Evolutionary conservation across 2,888 invertebrate species (phyloP), one percentile per base, ranked within the genome.

Genomic region (Colletes collaris): DNA sequence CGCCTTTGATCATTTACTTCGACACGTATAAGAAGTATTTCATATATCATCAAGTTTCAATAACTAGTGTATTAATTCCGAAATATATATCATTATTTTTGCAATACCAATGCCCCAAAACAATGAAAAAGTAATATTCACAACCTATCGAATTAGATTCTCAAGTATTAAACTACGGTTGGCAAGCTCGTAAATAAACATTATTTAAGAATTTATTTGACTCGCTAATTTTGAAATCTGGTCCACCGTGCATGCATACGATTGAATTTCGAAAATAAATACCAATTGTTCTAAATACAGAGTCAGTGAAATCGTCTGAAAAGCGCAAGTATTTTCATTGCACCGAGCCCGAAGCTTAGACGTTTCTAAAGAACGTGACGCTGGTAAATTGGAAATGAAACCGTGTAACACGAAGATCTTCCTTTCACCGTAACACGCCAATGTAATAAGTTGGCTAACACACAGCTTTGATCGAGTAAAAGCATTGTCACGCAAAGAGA

Each of bases 371-470:
- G 27, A 64, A 71, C 44, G 50, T 55, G 67, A 79, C 44, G 71
- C 56, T 50, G 19, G 49, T 52, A 27, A 62, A 66, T 78, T 69
- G 65, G 40, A 46, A 56, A 40, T 27, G 73, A 63, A 64, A 58
- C 59, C 46, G 8, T n/a, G 56, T 49, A 55, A 73, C 59, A 49
- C 64, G 49, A 16, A 50, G 19, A 74, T 79, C 44, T 77, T 65
- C 79, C 79, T 79, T 79, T 80, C 80, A 80, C 79, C 78, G 66
- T 63, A 56, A 65, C 67, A 46, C 19, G 53, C 35, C 55, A n/a
- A 40, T 27, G 46, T 68, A 68, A 79, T 53, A 73, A 67, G 8
- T 16, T 52, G 16, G 52, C 64, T 55, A 71, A 67, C 80, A 60
- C 65, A 27, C 27, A 27, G 27, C 27, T 46, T 56, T 27, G 79